Base-by-base conservation (phyloP, 1,140 invertebrate species). In the Melanaphis sacchari region DNA sequence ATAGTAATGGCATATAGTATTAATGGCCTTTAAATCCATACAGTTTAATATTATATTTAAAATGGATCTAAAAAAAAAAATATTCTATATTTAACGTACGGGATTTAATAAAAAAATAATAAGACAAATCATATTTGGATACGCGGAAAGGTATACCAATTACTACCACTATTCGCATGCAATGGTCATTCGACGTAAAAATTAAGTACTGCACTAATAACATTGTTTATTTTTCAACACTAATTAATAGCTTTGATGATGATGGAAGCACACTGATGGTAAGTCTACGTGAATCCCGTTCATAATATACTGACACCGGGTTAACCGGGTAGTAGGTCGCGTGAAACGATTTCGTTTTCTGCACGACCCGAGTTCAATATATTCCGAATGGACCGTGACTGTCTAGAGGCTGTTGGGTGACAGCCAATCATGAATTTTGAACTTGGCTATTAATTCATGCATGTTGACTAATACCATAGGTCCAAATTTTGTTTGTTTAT, bases 361-460 rank as follows among this genome's bases (percentile, higher is more conserved):
- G 46, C 81, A 24, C 90, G 90, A 91, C 81, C 76, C 22, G n/a
- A 24, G 76, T 92, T 92, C 76, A 91, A 92, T 90, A 90, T 41
- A 66, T 90, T 90, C 41, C 81, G 91, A 84, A 81, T 93, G 40
- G 81, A 93, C 91, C 46, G 46, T 92, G 43, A 92, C 66, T 54
- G 46, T 59, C 52, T 54, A 24, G 46, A 54, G 88, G 88, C 88
- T 46, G 49, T 93, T 93, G 91, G 76, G n/a, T 41, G 46, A 54
- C 81, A 21, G 91, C 91, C 91, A 93, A 93, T 54, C 36, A 26
- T 52, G 46, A 85, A 93, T 93, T 93, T 93, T 85, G 91, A 93
- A 93, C 91, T 93, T 82, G 91, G 81, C 76, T 85, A 54, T 84
- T 85, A 93, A 82, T 52, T 93, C 91, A 93, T 93, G 91, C 91